A percentile compares a stretch with the other conserved stretches of the same genome.
These are phyloP conservation scores for Cotesia vestalis DNA, from an alignment of 1,140 invertebrate genomes.

Conservation along the genomic window DNA sequence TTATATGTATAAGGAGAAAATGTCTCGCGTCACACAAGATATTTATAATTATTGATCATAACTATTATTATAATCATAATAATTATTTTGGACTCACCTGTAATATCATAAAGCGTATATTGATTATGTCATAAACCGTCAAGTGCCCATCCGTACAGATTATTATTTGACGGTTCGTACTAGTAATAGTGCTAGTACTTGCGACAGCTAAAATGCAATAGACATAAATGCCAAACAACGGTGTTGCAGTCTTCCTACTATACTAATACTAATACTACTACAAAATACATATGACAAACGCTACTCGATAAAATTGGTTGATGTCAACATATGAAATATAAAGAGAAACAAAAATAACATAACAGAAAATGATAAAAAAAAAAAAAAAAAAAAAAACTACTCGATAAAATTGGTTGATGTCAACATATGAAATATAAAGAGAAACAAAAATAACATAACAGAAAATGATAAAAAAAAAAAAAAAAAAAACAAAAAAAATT, in stretches of 20 bases:
- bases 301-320: not conserved
- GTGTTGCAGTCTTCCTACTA: constrained; percentile 13
- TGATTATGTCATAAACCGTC: constrained; percentile 7
- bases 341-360: not conserved
- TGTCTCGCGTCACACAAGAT: not conserved
- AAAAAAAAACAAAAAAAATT: constrained; percentile 14
- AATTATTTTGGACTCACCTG: constrained; percentile 1
- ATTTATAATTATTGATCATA: constrained; percentile 10
- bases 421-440: not conserved
- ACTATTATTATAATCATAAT: not conserved
- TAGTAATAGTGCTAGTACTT: no score
- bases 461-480: not conserved
- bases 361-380: not conserved
- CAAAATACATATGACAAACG: not conserved
- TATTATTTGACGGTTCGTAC: constrained; percentile 9
- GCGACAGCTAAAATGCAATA: not conserved
- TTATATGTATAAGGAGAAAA: not conserved
- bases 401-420: not conserved
- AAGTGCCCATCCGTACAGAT: not conserved
- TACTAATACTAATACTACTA: not conserved
- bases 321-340: not conserved
- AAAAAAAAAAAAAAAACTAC: constrained; percentile 6
- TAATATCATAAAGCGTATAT: constrained; percentile 7
- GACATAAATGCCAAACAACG: constrained; percentile 9
- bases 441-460: not conserved